Base-by-base conservation (phyloP, 2,113 vertebrate species). In the Anolis carolinensis region DNA sequence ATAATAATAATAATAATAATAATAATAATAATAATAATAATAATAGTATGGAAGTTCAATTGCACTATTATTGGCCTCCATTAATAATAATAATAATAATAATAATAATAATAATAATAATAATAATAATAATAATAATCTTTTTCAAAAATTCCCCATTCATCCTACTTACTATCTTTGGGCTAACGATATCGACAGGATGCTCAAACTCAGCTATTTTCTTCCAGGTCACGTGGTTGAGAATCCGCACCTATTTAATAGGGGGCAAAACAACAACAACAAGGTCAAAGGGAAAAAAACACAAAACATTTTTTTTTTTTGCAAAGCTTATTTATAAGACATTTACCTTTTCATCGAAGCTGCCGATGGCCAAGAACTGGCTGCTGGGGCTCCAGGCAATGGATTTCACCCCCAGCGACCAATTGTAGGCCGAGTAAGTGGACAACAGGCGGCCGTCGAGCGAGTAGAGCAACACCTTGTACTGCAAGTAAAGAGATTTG, bases 201-300 rank as follows among this genome's bases (percentile, higher is more conserved):
- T 99, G 98, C 59, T 96, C 97, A 25, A 99, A 97, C 88, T 99
- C 98, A 0, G 95, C 84, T 25, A 99, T 95, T 94, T 97, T 97
- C 94, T 97, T 98, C 99, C 99, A 99, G 0, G 99, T 99, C 80
- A 99, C 97, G 0, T 99, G 98, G 93, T 99, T 99, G 68, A 99
- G 95, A 79, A 99, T 95, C 5, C 98, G 97, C 78, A 99, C 98
- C 98, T 99, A 89, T 70, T 70, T 34, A 44, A 50, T 14, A 76
- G 2, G 71, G 5, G 1, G 44, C 7, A 59, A 59, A 59, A 59
- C 55, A 16, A 32, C 16, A 20, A 14, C 0, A 4, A 52, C 10
- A 39, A 3, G 3, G 34, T 5, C 4, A 59, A 21, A 62, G 55
- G 8, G 10, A 9, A 11, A 10, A 9, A 5, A 36, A 68, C 7